Percentiles rank a stretch among this genome's conserved stretches.
Conservation (phyloP, 2,113 vertebrate species). For the Mionectes macconnelli region DNA sequence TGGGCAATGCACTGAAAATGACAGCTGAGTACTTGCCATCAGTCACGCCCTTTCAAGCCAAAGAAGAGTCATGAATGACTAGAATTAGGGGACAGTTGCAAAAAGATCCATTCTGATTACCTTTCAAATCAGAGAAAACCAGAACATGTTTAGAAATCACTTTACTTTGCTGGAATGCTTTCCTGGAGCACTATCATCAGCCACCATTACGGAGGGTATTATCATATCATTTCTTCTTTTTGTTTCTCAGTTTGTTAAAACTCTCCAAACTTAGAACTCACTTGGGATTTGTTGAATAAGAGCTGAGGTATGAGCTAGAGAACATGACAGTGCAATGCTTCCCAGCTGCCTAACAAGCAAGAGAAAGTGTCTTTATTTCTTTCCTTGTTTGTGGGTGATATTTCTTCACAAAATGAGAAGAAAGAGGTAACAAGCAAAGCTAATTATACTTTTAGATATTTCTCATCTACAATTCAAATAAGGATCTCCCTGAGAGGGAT, state of each 20-base stretch:
- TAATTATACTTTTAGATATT: constrained; percentile 64
- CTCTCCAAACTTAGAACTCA: neutral
- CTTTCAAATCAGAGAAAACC: neutral
- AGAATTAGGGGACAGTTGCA: neutral
- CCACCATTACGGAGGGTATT: neutral
- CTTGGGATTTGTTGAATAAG: neutral
- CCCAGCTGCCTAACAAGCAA: neutral
- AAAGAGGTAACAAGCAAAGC: constrained; percentile 21
- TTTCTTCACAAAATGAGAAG: neutral
- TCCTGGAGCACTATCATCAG: neutral
- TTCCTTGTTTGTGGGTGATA: neutral
- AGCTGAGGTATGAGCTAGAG: neutral
- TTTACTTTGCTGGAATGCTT: neutral
- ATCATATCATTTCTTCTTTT: neutral
- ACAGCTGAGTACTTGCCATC: neutral
- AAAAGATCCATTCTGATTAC: neutral
- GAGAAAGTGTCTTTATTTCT: neutral
- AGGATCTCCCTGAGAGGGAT: constrained; percentile 40
- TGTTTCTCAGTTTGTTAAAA: neutral
- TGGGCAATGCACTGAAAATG: neutral
- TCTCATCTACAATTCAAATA: constrained; percentile 59
- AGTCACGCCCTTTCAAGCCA: neutral
- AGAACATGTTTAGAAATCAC: neutral
- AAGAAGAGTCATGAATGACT: neutral
- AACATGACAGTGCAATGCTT: neutral